Evolutionary conservation across 2,113 vertebrate genomes (phyloP).

Genomic region (Gallinago jamesoni): DNA sequence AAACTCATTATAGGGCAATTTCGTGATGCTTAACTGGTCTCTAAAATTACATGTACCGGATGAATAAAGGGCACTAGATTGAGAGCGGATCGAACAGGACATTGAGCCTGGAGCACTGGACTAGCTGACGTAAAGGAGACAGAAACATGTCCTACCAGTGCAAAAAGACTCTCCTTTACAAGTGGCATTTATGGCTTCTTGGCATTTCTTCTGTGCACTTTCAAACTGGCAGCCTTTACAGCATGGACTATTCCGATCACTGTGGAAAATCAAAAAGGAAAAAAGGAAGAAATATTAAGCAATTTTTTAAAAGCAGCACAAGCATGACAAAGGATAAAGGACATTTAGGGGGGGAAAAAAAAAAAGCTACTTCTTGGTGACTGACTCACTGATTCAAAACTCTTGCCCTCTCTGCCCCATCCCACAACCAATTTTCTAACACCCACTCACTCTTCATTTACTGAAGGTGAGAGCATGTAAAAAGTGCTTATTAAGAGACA

Average conservation of each 20-base stretch:
- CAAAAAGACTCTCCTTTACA: slow-evolving; percentile 92
- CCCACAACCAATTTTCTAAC: not conserved
- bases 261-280: slow-evolving; percentile 53
- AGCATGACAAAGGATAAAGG: not conserved
- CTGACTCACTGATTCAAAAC: not conserved
- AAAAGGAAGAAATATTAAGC: not conserved
- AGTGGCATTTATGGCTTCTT: slow-evolving; percentile 93
- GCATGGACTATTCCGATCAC: slow-evolving; percentile 95
- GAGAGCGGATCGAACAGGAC: not conserved
- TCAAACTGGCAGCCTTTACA: slow-evolving; percentile 89
- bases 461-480: not conserved
- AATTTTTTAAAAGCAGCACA: not conserved
- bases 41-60: not conserved
- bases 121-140: not conserved
- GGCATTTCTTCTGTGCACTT: slow-evolving; percentile 85
- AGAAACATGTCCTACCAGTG: slow-evolving; percentile 79
- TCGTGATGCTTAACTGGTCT: not conserved
- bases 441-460: not conserved
- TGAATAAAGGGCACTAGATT: not conserved
- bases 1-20: not conserved
- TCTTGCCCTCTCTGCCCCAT: not conserved
- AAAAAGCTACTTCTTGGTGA: not conserved
- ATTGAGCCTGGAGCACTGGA: not conserved
- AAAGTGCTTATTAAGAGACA: not conserved
- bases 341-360: not conserved